These are phyloP conservation scores for Caenorhabditis doughertyi DNA, from an alignment of 2,888 invertebrate genomes.

Conservation along the genomic window DNA sequence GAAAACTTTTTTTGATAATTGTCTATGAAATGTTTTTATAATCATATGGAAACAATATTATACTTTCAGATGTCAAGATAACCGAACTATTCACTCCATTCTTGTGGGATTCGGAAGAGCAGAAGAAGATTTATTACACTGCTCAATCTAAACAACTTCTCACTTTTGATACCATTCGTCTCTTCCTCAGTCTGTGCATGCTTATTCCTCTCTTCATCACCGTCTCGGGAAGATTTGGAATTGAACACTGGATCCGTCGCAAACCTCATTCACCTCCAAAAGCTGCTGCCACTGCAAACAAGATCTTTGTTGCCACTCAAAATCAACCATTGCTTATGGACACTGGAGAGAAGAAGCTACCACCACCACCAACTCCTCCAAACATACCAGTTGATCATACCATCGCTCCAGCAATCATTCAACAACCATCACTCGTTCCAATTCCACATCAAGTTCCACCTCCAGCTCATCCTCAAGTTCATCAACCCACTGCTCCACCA, in stretches of 20 bases:
- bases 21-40: no score
- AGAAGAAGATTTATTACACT: slow-evolving; percentile 41
- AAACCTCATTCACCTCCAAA: slow-evolving; percentile 35
- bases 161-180: slow-evolving; percentile 40
- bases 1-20: no score
- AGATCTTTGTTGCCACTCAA: slow-evolving; percentile 54
- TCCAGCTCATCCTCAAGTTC: not conserved
- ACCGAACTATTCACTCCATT: slow-evolving; percentile 58
- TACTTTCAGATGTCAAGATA: slow-evolving; percentile 49
- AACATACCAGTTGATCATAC: not conserved
- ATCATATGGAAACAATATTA: no score
- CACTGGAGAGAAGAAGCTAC: slow-evolving; percentile 38
- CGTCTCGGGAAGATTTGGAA: slow-evolving; percentile 29
- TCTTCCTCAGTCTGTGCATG: slow-evolving; percentile 49
- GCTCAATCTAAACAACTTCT: slow-evolving; percentile 42
- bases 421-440: slow-evolving; percentile 1
- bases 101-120: slow-evolving; percentile 45
- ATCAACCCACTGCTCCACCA: slow-evolving; percentile 28
- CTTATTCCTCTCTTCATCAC: slow-evolving; percentile 39
- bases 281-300: slow-evolving; percentile 22
- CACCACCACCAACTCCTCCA: slow-evolving; percentile 49
- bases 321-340: slow-evolving; percentile 52
- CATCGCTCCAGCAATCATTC: slow-evolving; percentile 8
- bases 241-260: slow-evolving; percentile 22
- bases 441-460: slow-evolving; percentile 37